Evolutionary conservation across 1,140 invertebrate species (phyloP), one percentile per base, ranked within the genome.

Genomic region (Heliconius nattereri): DNA sequence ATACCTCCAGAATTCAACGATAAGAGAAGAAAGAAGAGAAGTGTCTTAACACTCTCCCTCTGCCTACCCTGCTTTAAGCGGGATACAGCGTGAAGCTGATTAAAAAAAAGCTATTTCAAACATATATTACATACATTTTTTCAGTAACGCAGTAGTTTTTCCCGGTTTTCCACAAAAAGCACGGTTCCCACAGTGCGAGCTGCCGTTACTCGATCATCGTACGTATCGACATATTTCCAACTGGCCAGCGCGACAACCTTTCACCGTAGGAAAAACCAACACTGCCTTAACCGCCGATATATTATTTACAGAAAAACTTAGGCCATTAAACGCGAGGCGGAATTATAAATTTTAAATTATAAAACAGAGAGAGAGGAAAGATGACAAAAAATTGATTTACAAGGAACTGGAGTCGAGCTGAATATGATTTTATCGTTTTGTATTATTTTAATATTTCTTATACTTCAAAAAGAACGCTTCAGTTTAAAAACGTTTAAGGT

Each of bases 201-300:
- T 78, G 80, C 88, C 86, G 90, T 88, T 89, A 86, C 83, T 85
- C 84, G 85, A 87, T 90, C 87, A 86, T 88, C 88, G 85, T 86
- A 86, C 88, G 85, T 86, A 86, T 85, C 86, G 85, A 85, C 91
- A 89, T 90, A 90, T 88, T 90, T 89, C 92, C 81, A 92, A 84
- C 85, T 86, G 89, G 82, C 85, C 84, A 85, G 78, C 85, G 54
- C 54, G 85, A 85, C 90, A 91, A 90, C 91, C 91, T 93, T 93
- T 93, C 92, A 92, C 92, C 89, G 87, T 75, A 85, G 85, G 90
- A 93, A 93, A 93, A 93, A 93, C 92, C 90, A 78, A 91, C 87
- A 87, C 87, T 88, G 82, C 92, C 92, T 92, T 93, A 91, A 89
- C 84, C 75, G 90, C 86, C 82, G 79, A 85, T 78, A 92, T 91